Base-by-base conservation (phyloP, 2,888 invertebrate species). In the Tinea semifulvella region DNA sequence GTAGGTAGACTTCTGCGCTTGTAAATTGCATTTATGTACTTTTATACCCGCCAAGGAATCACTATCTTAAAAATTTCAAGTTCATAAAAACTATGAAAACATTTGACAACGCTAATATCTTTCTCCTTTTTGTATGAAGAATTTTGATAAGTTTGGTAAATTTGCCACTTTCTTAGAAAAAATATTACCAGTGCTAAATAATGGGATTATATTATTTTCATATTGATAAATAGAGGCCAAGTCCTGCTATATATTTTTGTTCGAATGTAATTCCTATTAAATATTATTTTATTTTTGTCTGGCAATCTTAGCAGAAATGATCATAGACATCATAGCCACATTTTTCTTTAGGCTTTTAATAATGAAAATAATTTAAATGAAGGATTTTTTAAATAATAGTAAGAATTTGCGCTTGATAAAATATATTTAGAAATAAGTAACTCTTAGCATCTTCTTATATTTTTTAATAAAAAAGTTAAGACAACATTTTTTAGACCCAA, bases 141-240 rank as follows among this genome's bases (percentile, higher is more conserved):
- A 39, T 39, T 39, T 39, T n/a, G n/a, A n/a, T n/a, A n/a, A n/a
- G 42, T 17, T 45, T 45, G 45, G 27, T 45, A 28, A 45, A 40
- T 45, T 45, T 45, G 45, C 45, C 45, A 45, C 45, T 16, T 46
- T 46, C 46, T 42, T 42, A 46, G 42, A 42, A 31, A 46, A 5
- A 22, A 42, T 31, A 46, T 46, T 19, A 42, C 26, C 46, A 46
- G 46, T 46, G 46, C 46, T 46, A 42, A 42, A 42, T 36, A 46
- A 46, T 22, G 22, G 22, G 22, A 22, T 22, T 22, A 22, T 22
- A 22, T 22, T 22, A 22, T 42, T 38, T 38, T 13, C 14, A 38
- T 38, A 38, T 13, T 38, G 38, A 38, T 38, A 16, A 16, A 38
- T 38, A 38, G 38, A 38, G 38, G 38, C 38, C 38, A 38, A 38